These are phyloP conservation scores for Gasterosteus aculeatus DNA, from an alignment of 2,113 vertebrate species.

Conservation along the genomic window DNA sequence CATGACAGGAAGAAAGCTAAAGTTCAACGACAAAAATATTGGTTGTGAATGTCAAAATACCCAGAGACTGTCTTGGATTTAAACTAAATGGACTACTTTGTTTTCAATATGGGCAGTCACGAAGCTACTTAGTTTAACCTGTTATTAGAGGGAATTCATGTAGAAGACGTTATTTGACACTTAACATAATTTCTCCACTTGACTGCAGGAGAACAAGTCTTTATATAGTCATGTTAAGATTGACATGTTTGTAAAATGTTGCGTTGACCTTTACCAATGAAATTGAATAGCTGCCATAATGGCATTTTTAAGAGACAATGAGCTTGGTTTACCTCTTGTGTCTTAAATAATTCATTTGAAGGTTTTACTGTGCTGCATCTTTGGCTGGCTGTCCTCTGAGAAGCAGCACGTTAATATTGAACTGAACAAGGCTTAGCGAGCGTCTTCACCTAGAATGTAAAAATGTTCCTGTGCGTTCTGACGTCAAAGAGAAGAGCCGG, in stretches of 20 bases:
- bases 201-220: not conserved
- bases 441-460: constrained; percentile 73
- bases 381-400: constrained; percentile 50
- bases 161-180: not conserved
- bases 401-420: constrained; percentile 78
- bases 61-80: not conserved
- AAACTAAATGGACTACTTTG: not conserved
- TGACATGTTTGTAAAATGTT: constrained; percentile 41
- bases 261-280: constrained; percentile 26
- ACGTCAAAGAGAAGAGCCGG: constrained; percentile 54
- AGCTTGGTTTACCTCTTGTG: constrained; percentile 21
- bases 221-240: constrained; percentile 44
- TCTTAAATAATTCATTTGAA: constrained; percentile 34
- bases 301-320: constrained; percentile 16
- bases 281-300: constrained; percentile 17
- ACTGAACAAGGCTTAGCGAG: constrained; percentile 79
- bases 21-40: not conserved
- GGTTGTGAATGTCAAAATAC: not conserved
- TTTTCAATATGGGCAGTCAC: not conserved
- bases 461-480: constrained; percentile 69
- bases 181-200: not conserved
- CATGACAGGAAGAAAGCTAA: not conserved
- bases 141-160: not conserved
- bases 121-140: not conserved
- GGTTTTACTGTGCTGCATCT: constrained; percentile 43